These are phyloP conservation scores for Trididemnum miniatum DNA, from an alignment of 23 tunicate genomes.

Conservation along the genomic window DNA sequence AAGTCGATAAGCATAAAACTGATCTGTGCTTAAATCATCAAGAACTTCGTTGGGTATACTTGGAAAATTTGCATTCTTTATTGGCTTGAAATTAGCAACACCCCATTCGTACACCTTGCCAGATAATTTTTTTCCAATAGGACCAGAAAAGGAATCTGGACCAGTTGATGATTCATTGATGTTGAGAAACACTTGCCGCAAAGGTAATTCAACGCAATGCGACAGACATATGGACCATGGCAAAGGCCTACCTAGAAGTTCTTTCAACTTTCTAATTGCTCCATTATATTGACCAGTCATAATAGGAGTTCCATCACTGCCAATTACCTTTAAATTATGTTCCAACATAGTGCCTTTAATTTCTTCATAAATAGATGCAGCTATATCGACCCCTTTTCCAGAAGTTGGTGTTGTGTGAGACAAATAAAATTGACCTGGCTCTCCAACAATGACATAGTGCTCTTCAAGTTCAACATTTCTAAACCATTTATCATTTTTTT, in stretches of 20 bases:
- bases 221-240: neutral
- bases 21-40: too few species aligned
- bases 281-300: too few species aligned
- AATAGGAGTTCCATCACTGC: too few species aligned
- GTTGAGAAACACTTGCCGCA: neutral
- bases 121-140: neutral
- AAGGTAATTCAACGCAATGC: too few species aligned
- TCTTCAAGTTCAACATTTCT: constrained; percentile 4
- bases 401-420: constrained; percentile 5
- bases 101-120: neutral
- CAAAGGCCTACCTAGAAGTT: neutral
- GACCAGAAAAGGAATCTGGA: too few species aligned
- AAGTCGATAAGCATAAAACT: too few species aligned
- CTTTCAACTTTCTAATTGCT: neutral
- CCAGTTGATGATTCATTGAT: neutral
- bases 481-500: neutral
- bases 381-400: constrained; percentile 19
- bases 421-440: constrained; percentile 5
- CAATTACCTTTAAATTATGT: constrained; percentile 1
- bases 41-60: too few species aligned
- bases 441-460: too few species aligned
- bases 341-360: neutral
- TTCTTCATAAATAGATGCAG: too few species aligned
- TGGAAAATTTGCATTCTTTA: too few species aligned
- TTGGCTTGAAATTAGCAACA: too few species aligned